Evolutionary conservation across 2,888 invertebrate genomes (phyloP).

Genomic region (Ametastegia equiseti): DNA sequence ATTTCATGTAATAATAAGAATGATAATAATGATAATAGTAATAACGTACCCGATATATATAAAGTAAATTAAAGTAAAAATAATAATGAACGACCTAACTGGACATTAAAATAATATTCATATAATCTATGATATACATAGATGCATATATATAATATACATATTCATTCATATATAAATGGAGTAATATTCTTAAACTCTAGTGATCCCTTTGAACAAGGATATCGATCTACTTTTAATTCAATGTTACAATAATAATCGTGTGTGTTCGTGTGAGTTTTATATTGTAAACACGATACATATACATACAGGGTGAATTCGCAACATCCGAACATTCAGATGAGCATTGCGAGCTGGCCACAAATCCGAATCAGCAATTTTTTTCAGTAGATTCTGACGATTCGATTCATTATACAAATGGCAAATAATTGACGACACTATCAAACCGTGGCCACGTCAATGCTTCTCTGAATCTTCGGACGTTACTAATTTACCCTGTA

Average conservation of each 20-base stretch:
- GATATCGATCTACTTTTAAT: neutral
- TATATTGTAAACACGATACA: neutral
- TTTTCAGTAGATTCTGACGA: too few species aligned
- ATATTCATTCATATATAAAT: constrained; percentile 17
- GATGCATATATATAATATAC: neutral
- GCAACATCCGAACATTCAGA: neutral
- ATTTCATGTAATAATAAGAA: neutral
- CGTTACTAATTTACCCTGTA: too few species aligned
- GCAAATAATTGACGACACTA: too few species aligned
- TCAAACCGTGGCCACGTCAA: too few species aligned
- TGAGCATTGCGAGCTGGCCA: too few species aligned
- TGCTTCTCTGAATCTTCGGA: too few species aligned
- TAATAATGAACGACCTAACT: neutral
- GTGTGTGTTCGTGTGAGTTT: neutral
- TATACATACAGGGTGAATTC: too few species aligned
- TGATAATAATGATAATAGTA: neutral
- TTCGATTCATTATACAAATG: too few species aligned
- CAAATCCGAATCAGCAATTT: too few species aligned
- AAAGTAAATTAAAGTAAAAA: neutral
- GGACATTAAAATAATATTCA: neutral
- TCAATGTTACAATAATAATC: neutral
- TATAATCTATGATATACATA: constrained; percentile 18
- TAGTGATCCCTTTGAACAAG: constrained; percentile 11
- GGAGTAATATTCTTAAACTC: constrained; percentile 7
- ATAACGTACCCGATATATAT: too few species aligned